phyloP scores from a whole-genome alignment of 1,140 invertebrate species.

The Ooceraea biroi region DNA sequence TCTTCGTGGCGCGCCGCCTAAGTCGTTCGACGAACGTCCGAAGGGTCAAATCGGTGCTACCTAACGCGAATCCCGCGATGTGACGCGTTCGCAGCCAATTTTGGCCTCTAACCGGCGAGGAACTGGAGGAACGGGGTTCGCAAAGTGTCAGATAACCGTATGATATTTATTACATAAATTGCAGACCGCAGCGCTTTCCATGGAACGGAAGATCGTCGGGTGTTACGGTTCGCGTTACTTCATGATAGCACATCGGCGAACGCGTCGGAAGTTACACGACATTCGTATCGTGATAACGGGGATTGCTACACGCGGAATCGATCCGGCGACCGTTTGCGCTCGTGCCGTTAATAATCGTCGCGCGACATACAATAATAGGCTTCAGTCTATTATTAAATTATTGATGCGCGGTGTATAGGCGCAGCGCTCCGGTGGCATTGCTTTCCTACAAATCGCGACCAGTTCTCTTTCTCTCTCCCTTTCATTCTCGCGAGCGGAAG shows the following conservation, averaged over 20 bases:
- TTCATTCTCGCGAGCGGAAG: not conserved
- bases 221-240: not conserved
- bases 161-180: not conserved
- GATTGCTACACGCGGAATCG: conserved; percentile 1
- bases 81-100: not conserved
- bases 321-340: conserved; percentile 12
- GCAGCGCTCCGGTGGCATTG: conserved; percentile 28
- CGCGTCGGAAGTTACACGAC: not conserved
- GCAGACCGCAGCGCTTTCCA: not conserved
- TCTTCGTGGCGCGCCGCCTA: not conserved
- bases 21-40: not conserved
- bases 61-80: not conserved
- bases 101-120: not conserved
- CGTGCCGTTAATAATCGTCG: conserved; percentile 23
- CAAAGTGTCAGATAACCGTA: not conserved
- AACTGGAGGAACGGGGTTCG: not conserved
- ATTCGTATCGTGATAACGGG: not conserved
- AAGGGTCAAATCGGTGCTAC: not conserved
- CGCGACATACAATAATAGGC: conserved; percentile 29
- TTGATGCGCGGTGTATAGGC: conserved; percentile 24
- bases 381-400: conserved; percentile 55
- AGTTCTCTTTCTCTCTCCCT: not conserved
- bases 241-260: not conserved
- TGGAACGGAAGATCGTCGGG: not conserved
- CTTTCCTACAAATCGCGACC: conserved; percentile 20